Evolutionary conservation across 2,888 invertebrate genomes (phyloP).

Genomic region (Morpho achilles): DNA sequence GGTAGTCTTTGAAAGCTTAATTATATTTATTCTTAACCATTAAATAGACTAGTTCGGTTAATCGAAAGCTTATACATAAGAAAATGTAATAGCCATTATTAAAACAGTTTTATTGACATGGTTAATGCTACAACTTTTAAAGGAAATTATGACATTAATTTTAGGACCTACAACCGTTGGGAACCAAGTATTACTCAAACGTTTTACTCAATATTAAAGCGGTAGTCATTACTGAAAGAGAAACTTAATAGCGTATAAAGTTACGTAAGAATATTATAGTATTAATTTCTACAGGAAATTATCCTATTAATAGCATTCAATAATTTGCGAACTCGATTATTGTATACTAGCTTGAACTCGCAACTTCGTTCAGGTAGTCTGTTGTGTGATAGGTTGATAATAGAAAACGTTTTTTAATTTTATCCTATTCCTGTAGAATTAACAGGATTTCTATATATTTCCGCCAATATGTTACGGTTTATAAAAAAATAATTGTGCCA

Average conservation of each 20-base stretch:
- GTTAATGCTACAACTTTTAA: constrained; percentile 23
- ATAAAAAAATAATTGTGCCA: too few species aligned
- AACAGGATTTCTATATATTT: too few species aligned
- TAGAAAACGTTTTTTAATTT: too few species aligned
- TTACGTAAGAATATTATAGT: constrained; percentile 5
- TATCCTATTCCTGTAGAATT: too few species aligned
- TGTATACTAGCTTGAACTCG: too few species aligned
- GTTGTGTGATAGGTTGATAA: too few species aligned
- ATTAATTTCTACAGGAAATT: background rate
- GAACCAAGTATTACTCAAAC: constrained; percentile 9
- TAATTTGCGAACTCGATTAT: too few species aligned
- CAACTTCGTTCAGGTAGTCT: too few species aligned
- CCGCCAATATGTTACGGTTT: too few species aligned
- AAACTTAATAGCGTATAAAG: constrained; percentile 1
- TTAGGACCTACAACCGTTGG: constrained; percentile 9
- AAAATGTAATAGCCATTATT: constrained; percentile 28
- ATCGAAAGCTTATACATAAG: constrained; percentile 47
- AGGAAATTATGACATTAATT: constrained; percentile 37
- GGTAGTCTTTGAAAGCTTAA: constrained; percentile 68
- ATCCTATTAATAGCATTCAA: background rate
- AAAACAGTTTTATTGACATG: constrained; percentile 22
- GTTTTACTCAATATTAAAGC: background rate
- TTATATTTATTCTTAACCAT: constrained; percentile 71
- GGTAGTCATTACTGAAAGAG: background rate
- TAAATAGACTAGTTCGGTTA: constrained; percentile 61